Base-by-base conservation (phyloP, 2,113 vertebrate species). In the Syrrhaptes paradoxus region DNA sequence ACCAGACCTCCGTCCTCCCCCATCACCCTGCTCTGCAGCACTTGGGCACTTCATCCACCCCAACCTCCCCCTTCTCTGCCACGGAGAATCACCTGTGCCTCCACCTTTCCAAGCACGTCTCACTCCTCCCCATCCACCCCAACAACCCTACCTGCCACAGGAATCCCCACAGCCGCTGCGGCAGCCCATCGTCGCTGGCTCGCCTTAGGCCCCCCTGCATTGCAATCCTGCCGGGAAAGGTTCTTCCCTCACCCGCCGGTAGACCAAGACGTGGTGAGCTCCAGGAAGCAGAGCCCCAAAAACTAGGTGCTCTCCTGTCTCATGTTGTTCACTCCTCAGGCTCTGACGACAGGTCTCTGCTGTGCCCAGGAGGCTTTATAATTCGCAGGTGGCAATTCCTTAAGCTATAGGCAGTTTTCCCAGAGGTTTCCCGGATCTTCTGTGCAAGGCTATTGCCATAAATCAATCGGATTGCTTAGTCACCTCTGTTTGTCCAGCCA, bases 401-500 rank as follows among this genome's bases (percentile, higher is more conserved):
- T 83, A 71, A 73, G 85, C 76, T 73, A 73, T 24, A 78, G 46
- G 83, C 85, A 75, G 59, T 63, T 93, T 96, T 94, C 93, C 87
- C 92, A 87, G 93, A 96, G 94, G 87, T 76, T 97, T 97, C 93
- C 90, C 84, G 84, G 86, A 95, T 75, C 89, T 90, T 59, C 83
- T 95, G 57, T 55, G 85, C 75, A 68, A 96, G 97, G 96, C 78
- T 91, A 85, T 12, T 68, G 87, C 85, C 77, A 91, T 94, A 93
- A 95, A 97, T 97, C 95, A 96, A 41, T 5, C 16, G 57, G 59
- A 93, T 61, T 94, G 93, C 95, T 97, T 96, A 96, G 96, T 96
- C 96, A 97, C 95, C 77, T 90, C 94, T 96, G 80, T 96, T 96
- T 96, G 95, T 85, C 90, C 90, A 90, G 80, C 11, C 65, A 29